Conservation (phyloP, 2,888 invertebrate genomes). For the Synanthedon formicaeformis region DNA sequence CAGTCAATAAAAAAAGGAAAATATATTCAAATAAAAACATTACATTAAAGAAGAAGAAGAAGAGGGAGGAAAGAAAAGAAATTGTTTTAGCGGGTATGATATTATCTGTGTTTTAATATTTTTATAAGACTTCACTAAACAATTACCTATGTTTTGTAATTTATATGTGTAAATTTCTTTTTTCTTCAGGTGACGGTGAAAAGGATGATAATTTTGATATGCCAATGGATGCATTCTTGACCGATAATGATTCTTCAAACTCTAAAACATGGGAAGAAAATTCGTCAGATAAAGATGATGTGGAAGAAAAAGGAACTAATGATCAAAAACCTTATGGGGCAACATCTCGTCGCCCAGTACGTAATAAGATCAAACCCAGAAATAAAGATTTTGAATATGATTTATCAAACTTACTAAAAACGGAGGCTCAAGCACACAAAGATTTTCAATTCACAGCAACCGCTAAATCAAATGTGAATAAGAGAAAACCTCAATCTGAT, state of each 20-base stretch:
- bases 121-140: background rate
- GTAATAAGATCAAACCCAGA: conserved; percentile 74
- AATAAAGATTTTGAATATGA: conserved; percentile 81
- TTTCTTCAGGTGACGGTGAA: conserved; percentile 29
- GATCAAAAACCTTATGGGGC: conserved; percentile 16
- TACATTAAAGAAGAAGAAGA: conserved; percentile 32
- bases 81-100: conserved; percentile 25
- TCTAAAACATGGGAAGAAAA: conserved; percentile 54
- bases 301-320: conserved; percentile 30
- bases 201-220: conserved; percentile 17
- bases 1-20: conserved; percentile 43
- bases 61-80: conserved; percentile 8
- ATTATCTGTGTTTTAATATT: background rate
- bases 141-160: background rate
- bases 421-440: conserved; percentile 61
- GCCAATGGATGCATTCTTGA: conserved; percentile 16
- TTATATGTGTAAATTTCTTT: background rate
- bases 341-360: conserved; percentile 68
- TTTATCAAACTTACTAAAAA: conserved; percentile 69
- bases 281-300: conserved; percentile 58
- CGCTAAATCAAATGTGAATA: conserved; percentile 31
- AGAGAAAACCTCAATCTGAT: conserved; percentile 35
- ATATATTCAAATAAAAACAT: conserved; percentile 24
- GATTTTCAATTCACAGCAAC: conserved; percentile 34
- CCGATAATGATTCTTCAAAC: conserved; percentile 31